A percentile compares a stretch with the other conserved stretches of the same genome.
These are phyloP conservation scores for Himantopus leucocephalus DNA, from an alignment of 2,113 vertebrate genomes.

Conservation along the genomic window DNA sequence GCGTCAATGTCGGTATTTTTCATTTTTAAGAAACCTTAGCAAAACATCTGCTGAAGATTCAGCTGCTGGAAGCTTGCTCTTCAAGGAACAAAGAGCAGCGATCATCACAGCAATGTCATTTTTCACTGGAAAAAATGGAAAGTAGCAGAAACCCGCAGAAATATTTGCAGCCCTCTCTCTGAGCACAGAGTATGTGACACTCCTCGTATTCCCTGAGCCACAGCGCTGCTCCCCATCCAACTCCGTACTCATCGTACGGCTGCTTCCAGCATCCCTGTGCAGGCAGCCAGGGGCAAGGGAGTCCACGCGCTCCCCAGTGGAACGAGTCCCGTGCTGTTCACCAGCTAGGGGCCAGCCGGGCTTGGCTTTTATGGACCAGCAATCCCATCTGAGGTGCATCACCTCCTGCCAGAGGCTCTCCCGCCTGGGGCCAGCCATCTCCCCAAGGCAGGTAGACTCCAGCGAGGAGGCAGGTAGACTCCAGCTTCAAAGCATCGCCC, in stretches of 20 bases:
- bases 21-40: background rate
- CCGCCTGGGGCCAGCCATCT: background rate
- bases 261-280: background rate
- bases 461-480: background rate
- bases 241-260: rapidly evolving
- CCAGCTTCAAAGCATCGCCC: background rate
- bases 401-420: background rate
- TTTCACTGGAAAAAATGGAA: background rate
- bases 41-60: background rate
- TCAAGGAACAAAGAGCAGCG: background rate
- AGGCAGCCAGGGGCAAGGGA: background rate
- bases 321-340: rapidly evolving
- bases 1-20: rapidly evolving
- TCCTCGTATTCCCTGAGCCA: background rate
- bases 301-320: background rate
- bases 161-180: background rate
- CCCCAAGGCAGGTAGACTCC: background rate
- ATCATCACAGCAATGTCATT: background rate
- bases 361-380: background rate
- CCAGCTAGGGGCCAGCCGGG: background rate
- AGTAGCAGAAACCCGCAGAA: background rate
- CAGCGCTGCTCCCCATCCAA: background rate
- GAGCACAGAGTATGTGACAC: background rate
- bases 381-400: background rate
- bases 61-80: background rate